phyloP scores from a whole-genome alignment of 2,113 vertebrate species.

The Pontoporia blainvillei region DNA sequence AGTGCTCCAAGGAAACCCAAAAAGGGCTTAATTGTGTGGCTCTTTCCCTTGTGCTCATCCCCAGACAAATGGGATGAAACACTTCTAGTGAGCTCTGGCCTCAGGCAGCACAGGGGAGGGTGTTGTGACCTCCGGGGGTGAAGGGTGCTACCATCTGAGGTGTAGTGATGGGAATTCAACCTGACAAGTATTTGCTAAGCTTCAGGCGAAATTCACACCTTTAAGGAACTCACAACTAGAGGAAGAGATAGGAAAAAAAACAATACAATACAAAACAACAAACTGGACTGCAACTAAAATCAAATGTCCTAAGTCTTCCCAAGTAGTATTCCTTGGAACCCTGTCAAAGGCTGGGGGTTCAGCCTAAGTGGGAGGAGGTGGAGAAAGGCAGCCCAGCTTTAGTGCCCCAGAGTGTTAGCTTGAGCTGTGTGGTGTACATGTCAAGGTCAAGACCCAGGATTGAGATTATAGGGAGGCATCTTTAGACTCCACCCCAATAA shows the following conservation, averaged over 20 bases:
- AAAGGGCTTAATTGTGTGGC: conserved; percentile 71
- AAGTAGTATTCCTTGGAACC: neutral
- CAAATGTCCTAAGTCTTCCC: conserved; percentile 6
- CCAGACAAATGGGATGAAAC: conserved; percentile 43
- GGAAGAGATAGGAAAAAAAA: neutral
- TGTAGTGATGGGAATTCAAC: neutral
- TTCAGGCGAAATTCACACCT: neutral
- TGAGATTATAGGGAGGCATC: neutral
- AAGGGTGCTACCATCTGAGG: neutral
- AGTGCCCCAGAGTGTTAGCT: neutral
- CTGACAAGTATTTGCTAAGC: neutral
- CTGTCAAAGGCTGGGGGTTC: neutral
- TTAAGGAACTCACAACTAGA: neutral
- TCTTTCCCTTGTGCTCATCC: conserved; percentile 74
- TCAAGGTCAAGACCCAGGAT: neutral
- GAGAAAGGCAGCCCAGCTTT: neutral
- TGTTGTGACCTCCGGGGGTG: neutral
- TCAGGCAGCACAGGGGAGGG: neutral
- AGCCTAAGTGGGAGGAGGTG: neutral
- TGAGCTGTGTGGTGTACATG: fast-evolving
- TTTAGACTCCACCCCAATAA: neutral
- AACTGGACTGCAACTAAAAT: neutral
- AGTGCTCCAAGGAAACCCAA: conserved; percentile 57
- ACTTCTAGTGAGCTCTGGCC: neutral
- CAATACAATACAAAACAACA: neutral